Evolutionary conservation across 2,113 vertebrate genomes (phyloP).

Genomic region (Malurus elegans): DNA sequence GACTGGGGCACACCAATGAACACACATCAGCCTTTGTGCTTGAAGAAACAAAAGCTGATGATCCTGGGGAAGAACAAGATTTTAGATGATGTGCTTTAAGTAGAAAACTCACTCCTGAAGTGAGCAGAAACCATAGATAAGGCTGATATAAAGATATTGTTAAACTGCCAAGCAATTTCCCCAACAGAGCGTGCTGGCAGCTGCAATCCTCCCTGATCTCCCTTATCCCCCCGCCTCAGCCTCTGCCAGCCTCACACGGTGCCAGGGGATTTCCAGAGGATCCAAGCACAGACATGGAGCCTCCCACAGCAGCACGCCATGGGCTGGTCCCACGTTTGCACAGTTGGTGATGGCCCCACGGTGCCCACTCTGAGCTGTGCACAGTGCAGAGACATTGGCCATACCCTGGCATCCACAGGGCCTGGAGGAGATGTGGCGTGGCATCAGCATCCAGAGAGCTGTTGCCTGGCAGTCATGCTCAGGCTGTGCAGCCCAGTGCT

Average conservation of each 20-base stretch:
- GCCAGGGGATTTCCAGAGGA: conserved; percentile 22
- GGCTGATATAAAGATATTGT: neutral
- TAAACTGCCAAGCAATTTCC: conserved; percentile 45
- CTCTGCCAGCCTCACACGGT: neutral
- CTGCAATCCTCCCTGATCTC: neutral
- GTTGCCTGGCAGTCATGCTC: neutral
- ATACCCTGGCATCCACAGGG: neutral
- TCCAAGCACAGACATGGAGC: neutral
- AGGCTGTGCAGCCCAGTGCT: neutral
- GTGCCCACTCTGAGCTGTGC: neutral
- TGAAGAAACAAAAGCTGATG: neutral
- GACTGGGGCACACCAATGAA: neutral
- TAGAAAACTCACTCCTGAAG: neutral
- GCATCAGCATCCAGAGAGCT: neutral
- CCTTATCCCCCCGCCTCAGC: neutral
- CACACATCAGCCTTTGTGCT: neutral
- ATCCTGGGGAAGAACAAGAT: neutral
- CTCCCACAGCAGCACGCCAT: rapidly evolving
- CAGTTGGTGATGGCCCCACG: neutral
- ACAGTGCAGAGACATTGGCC: rapidly evolving
- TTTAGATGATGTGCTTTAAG: neutral
- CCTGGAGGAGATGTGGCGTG: neutral
- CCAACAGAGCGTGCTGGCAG: neutral
- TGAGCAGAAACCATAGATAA: conserved; percentile 25
- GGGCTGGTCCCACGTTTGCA: neutral